Evolutionary conservation across 2,888 invertebrate genomes (phyloP), one percentile per base, ranked within the genome.

Genomic region (Lasioglossum marginatum): DNA sequence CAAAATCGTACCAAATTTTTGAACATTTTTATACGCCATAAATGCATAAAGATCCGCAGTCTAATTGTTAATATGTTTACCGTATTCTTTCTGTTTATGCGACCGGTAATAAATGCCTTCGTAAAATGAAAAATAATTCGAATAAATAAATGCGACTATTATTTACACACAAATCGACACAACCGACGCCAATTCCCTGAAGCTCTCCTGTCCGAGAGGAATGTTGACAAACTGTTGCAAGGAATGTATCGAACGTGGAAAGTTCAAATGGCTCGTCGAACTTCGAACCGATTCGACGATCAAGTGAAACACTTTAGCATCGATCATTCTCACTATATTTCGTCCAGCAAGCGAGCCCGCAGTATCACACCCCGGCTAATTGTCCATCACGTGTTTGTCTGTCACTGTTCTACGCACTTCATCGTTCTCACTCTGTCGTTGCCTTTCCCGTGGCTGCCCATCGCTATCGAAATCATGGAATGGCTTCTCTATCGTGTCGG

Each of bases 401-500:
- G 57, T 79, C 77, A 77, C 68, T 74, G 77, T 52, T 66, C 71
- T 74, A 82, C 86, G 79, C 77, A 85, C 86, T 75, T 81, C 52
- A 16, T 71, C 40, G 74, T 63, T 79, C 77, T 43, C 57, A 16
- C 76, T 79, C 37, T 76, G 71, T 60, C 74, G 72, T 82, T 27
- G 79, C 34, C 34, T 78, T 77, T 82, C 79, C 40, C 74, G 73
- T 75, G 76, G 82, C 73, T 45, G 63, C 27, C 60, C 45, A 72
- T 79, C 73, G 60, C 70, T 73, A 73, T 66, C 77, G 85, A 72
- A 52, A 76, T 27, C 77, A 74, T 57, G 79, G 48, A 40, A 45
- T 31, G 66, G 60, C 66, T 57, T 74, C 27, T 77, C 57, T 79
- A 66, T 76, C 71, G 66, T 81, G 87, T 87, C 87, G 87, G 87